These are phyloP conservation scores for Scaptomyza montana DNA, from an alignment of 1,140 invertebrate genomes.

Conservation along the genomic window DNA sequence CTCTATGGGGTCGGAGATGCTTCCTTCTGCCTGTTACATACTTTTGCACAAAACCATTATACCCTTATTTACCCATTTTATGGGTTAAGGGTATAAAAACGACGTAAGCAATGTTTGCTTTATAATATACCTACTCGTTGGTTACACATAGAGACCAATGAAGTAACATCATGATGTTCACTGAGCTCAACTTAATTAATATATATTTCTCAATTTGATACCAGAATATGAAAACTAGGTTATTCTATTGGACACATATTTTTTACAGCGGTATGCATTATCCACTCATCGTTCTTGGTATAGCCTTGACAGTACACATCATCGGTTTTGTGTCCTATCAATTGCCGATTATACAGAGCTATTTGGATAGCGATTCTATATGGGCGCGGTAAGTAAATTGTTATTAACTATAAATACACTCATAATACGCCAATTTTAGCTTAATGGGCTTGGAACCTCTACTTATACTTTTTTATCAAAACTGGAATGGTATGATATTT, in stretches of 20 bases:
- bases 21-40: too few relatives aligned
- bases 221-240: too few relatives aligned
- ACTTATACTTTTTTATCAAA: slow-evolving; percentile 85
- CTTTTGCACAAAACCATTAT: too few relatives aligned
- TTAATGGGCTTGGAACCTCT: slow-evolving; percentile 76
- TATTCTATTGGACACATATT: not conserved
- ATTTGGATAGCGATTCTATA: slow-evolving; percentile 86
- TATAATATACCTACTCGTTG: too few relatives aligned
- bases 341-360: slow-evolving; percentile 85
- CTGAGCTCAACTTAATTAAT: too few relatives aligned
- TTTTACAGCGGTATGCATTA: slow-evolving; percentile 32
- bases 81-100: too few relatives aligned
- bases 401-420: not conserved
- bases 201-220: too few relatives aligned
- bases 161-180: too few relatives aligned
- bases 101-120: too few relatives aligned
- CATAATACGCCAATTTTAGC: not conserved
- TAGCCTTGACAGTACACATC: slow-evolving; percentile 46
- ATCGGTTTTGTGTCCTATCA: slow-evolving; percentile 44
- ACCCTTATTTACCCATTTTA: too few relatives aligned
- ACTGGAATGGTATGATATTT: slow-evolving; percentile 84
- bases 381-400: slow-evolving; percentile 86
- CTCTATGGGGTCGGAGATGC: too few relatives aligned
- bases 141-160: too few relatives aligned
- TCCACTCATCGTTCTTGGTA: slow-evolving; percentile 31